Conservation (phyloP, 2,113 vertebrate genomes). For the Chlamydotis undulata region DNA sequence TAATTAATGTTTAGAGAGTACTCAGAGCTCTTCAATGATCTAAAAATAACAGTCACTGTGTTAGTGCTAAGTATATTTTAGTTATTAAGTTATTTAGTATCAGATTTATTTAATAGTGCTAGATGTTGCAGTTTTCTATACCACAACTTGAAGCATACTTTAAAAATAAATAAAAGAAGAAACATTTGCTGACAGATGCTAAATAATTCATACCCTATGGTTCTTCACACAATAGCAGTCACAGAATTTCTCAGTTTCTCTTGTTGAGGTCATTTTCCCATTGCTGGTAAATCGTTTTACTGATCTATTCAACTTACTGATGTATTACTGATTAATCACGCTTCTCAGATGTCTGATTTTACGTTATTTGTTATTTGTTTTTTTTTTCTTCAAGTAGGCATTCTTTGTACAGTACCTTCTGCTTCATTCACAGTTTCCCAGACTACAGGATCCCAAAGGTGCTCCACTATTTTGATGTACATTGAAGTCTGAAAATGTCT, state of each 20-base stretch:
- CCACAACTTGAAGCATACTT: not conserved
- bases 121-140: not conserved
- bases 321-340: not conserved
- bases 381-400: not conserved
- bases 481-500: not conserved
- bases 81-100: not conserved
- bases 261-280: rapidly evolving
- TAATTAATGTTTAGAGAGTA: slow-evolving; percentile 2
- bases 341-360: not conserved
- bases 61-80: not conserved
- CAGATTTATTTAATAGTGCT: not conserved
- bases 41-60: slow-evolving; percentile 1
- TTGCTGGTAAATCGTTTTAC: not conserved
- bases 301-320: not conserved
- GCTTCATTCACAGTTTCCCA: not conserved
- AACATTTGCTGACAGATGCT: not conserved
- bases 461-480: not conserved
- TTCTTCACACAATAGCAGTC: rapidly evolving
- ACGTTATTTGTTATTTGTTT: not conserved
- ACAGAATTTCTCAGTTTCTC: not conserved
- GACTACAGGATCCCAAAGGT: not conserved
- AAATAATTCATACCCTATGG: not conserved
- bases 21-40: not conserved
- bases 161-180: not conserved
- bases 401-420: not conserved